Evolutionary conservation across 2,888 invertebrate species (phyloP).

Genomic region (Meiosimyza decipiens): DNA sequence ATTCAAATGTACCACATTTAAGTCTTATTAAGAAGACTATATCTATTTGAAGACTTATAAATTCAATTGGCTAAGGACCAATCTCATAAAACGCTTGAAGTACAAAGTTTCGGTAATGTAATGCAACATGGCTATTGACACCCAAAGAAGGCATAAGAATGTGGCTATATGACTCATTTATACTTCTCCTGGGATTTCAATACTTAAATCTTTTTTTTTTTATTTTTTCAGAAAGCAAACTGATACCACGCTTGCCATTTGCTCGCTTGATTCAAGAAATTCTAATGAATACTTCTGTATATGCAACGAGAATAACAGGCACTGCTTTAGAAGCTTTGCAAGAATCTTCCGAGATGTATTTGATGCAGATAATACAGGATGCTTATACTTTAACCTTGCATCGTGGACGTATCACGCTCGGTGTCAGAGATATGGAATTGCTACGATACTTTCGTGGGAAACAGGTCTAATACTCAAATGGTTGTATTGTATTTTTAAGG

Average conservation of each 20-base stretch:
- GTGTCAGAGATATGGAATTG: slow-evolving; percentile 67
- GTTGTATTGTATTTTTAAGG: too few relatives aligned
- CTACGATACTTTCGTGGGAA: slow-evolving; percentile 44
- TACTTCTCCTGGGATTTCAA: too few relatives aligned
- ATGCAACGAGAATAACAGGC: slow-evolving; percentile 56
- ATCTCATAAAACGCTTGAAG: too few relatives aligned
- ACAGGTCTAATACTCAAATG: too few relatives aligned
- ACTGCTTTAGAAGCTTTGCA: slow-evolving; percentile 68
- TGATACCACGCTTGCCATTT: slow-evolving; percentile 68
- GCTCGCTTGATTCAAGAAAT: slow-evolving; percentile 67
- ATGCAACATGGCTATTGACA: too few relatives aligned
- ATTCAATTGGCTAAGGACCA: too few relatives aligned
- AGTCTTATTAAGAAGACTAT: too few relatives aligned
- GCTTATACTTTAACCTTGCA: slow-evolving; percentile 66
- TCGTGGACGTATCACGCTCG: slow-evolving; percentile 68
- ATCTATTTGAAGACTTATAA: too few relatives aligned
- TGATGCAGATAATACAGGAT: slow-evolving; percentile 69
- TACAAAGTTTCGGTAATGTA: too few relatives aligned
- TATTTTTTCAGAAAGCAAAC: slow-evolving; percentile 19
- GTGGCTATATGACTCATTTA: too few relatives aligned
- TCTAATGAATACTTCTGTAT: slow-evolving; percentile 48
- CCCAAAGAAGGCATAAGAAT: too few relatives aligned
- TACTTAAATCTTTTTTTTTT: slow-evolving; percentile 6
- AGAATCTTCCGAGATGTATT: slow-evolving; percentile 68
- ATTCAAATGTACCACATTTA: too few relatives aligned